Evolutionary conservation across 2,888 invertebrate species (phyloP), one percentile per base, ranked within the genome.

Genomic region (Torymus aiolomorphi): DNA sequence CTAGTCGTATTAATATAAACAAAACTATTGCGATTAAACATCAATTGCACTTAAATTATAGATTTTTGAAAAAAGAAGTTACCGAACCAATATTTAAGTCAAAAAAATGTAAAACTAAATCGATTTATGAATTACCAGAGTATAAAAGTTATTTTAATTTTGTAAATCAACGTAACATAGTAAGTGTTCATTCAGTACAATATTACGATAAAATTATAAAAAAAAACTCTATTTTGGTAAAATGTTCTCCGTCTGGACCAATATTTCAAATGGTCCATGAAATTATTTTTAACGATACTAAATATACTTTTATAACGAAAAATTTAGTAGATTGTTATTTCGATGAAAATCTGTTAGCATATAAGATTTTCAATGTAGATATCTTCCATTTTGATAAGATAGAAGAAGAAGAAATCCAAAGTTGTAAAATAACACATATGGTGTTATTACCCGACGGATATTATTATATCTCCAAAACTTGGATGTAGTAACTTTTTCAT

Each of bases 391-490:
- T 11, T 11, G 18, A 31, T n/a, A 31, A 31, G 11, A n/a, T 59
- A 13, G 59, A 57, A 11, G 18, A n/a, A 20, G 42, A 20, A 31
- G 71, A 59, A 4, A 14, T 71, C 11, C 12, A 31, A 4, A 31
- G 3, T 42, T 52, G 12, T 16, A 2, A 14, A 13, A 14, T 69
- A 54, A 54, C 69, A 13, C 8, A 20, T 20, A 69, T 52, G 49
- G 52, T 54, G 14, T 54, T 54, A 20, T 11, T 69, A n/a, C 12
- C 54, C 11, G 69, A 69, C 10, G 69, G 69, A 2, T 69, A 16
- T 69, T n/a, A 70, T 31, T 70, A 57, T 49, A 54, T 69, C 1
- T 18, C 54, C 20, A 69, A 69, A 54, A 69, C 1, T 16, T 69
- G 52, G 54, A 69, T 54, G 20, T 20, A 20, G 2, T 20, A 20